phyloP scores from a whole-genome alignment of 1,140 invertebrate genomes.

The Drosophila pallidifrons region DNA sequence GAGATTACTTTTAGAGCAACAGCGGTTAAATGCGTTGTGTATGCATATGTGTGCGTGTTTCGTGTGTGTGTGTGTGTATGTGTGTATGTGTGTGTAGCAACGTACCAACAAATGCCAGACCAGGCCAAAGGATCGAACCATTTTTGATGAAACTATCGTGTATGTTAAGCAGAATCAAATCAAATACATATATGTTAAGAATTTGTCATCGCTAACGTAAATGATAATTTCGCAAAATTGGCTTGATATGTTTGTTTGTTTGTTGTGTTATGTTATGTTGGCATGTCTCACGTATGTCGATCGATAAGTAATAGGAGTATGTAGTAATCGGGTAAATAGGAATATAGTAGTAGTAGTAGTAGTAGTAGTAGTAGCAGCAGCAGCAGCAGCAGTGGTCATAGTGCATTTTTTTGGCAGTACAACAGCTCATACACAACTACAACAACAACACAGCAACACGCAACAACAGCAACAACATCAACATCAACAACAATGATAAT shows the following conservation, averaged over 20 bases:
- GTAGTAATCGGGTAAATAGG: not conserved
- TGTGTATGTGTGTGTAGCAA: conserved; percentile 17
- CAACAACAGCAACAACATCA: conserved; percentile 37
- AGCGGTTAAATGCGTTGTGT: conserved; percentile 5
- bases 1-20: conserved; percentile 43
- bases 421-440: conserved; percentile 53
- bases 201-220: too few species aligned
- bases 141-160: too few species aligned
- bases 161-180: too few species aligned
- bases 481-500: conserved; percentile 53
- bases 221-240: not conserved
- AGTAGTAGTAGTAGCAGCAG: conserved; percentile 18
- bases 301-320: not conserved
- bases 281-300: not conserved
- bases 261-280: not conserved
- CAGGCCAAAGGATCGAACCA: not conserved
- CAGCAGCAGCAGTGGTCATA: conserved; percentile 33
- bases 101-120: conserved; percentile 29
- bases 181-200: too few species aligned
- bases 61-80: not conserved
- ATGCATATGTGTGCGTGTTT: not conserved
- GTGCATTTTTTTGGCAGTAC: conserved; percentile 35
- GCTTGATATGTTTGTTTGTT: not conserved
- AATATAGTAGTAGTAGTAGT: conserved; percentile 9
- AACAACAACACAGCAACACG: conserved; percentile 35